Evolutionary conservation across 2,113 vertebrate genomes (phyloP), one percentile per base, ranked within the genome.

Genomic region (Agapornis roseicollis): DNA sequence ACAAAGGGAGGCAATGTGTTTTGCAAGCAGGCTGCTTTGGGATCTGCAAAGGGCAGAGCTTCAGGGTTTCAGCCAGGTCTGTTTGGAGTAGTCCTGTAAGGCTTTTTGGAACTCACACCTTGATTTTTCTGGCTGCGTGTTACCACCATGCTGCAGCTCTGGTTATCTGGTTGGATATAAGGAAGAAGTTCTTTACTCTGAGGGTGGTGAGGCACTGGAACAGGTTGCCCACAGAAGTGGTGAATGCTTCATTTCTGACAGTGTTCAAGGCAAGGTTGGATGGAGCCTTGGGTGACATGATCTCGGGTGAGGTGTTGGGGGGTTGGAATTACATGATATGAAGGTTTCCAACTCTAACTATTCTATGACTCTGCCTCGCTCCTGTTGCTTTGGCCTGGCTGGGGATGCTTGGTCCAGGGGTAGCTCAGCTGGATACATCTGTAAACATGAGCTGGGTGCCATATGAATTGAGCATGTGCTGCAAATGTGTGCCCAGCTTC

Each of bases 1-100:
- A 9, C 31, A 13, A n/a, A 22, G 33, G 44, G 14, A 81, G 17
- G 25, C 0, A 4, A 4, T 4, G 9, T 15, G 0, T 31, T 39
- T 42, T 66, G 50, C 47, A 33, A 29, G 42, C 1, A 3, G 8
- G 29, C 47, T 42, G 15, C 39, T 64, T 3, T 4, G 31, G 47
- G 20, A 3, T 50, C 27, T 61, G 50, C 63, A 44, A 46, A 63
- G 22, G 27, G 39, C n/a, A 65, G 71, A 27, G 46, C 56, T 47
- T 28, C 55, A 28, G 41, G 11, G 27, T 50, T 89, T 18, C 6
- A 2, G 25, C 47, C 35, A 35, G 18, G 8, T 42, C 70, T 44
- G 15, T 4, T 31, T 10, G 18, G 37, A 5, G 33, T 6, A 46
- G 52, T 24, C 18, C 56, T 17, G 9, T 35, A 35, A 47, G 55